These are phyloP conservation scores for Brienomyrus longianalis DNA, from an alignment of 2,113 vertebrate species.

Conservation along the genomic window DNA sequence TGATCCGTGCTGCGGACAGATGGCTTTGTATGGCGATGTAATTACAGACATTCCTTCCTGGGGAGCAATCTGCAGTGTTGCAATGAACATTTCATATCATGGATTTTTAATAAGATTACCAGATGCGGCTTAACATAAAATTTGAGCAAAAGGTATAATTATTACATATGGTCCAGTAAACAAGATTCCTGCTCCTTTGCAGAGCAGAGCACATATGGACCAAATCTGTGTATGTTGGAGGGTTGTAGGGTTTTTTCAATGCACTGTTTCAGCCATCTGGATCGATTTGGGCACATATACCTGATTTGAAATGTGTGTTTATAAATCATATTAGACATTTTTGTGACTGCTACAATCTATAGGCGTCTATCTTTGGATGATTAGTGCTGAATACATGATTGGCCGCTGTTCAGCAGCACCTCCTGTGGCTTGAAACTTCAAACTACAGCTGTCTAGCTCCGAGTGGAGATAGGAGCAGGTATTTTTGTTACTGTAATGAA, in stretches of 20 bases:
- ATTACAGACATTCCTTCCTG: slow-evolving; percentile 5
- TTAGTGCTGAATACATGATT: neutral
- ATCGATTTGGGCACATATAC: neutral
- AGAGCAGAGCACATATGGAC: neutral
- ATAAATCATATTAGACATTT: neutral
- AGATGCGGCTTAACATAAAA: slow-evolving; percentile 3
- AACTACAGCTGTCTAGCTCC: neutral
- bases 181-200: neutral
- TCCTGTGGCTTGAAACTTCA: neutral
- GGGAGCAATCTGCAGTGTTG: neutral
- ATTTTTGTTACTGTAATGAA: neutral
- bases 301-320: neutral
- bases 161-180: slow-evolving; percentile 10
- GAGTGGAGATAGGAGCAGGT: neutral
- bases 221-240: neutral
- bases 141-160: slow-evolving; percentile 4
- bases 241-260: neutral
- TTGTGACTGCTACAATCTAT: neutral
- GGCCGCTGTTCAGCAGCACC: neutral
- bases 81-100: slow-evolving; percentile 3
- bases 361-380: neutral
- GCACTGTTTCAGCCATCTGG: neutral
- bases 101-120: slow-evolving; percentile 9
- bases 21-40: slow-evolving; percentile 7
- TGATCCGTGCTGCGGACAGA: slow-evolving; percentile 11